phyloP scores from a whole-genome alignment of 2,888 invertebrate species.

The Dione vanillae region DNA sequence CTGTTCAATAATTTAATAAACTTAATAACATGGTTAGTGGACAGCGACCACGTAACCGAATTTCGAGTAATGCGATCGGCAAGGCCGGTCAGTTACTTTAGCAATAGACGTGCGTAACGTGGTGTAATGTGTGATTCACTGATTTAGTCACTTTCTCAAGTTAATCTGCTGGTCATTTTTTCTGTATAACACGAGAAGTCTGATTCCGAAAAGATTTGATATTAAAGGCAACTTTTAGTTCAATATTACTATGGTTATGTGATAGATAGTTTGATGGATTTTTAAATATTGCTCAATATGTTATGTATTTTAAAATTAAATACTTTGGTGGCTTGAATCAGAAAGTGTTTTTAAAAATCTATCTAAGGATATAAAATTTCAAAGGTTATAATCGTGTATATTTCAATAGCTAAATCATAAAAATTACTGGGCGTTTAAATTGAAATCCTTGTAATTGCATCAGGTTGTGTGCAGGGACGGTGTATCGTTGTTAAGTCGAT shows the following conservation, averaged over 20 bases:
- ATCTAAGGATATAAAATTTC: background rate
- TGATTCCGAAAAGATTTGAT: background rate
- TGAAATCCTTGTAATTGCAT: conserved; percentile 76
- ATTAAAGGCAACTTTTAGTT: background rate
- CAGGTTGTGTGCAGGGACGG: conserved; percentile 60
- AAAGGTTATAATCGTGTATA: conserved; percentile 15
- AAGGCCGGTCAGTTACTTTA: conserved; percentile 72
- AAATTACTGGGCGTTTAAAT: conserved; percentile 77
- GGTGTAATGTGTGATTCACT: conserved; percentile 61
- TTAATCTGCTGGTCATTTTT: conserved; percentile 33
- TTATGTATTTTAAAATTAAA: too few relatives aligned
- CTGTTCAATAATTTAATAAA: conserved; percentile 4
- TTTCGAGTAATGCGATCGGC: conserved; percentile 46
- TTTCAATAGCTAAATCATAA: conserved; percentile 25
- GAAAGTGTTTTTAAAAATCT: background rate
- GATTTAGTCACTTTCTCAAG: conserved; percentile 53
- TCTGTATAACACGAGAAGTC: background rate
- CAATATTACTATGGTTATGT: background rate
- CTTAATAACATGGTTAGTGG: conserved; percentile 23
- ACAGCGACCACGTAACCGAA: conserved; percentile 34
- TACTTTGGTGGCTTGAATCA: background rate
- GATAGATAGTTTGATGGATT: background rate
- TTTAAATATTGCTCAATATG: too few relatives aligned
- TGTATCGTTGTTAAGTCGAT: conserved; percentile 64
- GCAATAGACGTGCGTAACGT: conserved; percentile 56